These are phyloP conservation scores for Cyprinodon tularosa DNA, from an alignment of 2,113 vertebrate species.

Conservation along the genomic window DNA sequence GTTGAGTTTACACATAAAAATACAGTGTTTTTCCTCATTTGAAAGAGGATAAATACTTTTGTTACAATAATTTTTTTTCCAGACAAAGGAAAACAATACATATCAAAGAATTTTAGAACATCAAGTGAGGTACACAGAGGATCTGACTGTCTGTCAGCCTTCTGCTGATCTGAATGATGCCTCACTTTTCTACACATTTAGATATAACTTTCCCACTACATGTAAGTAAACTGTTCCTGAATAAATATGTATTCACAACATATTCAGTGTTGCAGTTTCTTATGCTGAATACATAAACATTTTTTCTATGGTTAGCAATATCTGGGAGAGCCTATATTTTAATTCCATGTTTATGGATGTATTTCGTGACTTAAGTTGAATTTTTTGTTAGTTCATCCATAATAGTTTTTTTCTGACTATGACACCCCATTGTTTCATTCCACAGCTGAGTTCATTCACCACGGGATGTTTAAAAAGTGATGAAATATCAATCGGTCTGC, in stretches of 20 bases:
- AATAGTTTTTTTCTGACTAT: conserved; percentile 31
- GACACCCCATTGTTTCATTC: conserved; percentile 32
- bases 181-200: not conserved
- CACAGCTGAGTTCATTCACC: conserved; percentile 61
- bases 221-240: not conserved
- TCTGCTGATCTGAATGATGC: not conserved
- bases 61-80: too few relatives aligned
- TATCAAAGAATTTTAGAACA: too few relatives aligned
- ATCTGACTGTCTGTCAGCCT: too few relatives aligned
- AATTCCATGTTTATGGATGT: not conserved
- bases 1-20: too few relatives aligned
- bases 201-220: not conserved
- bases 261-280: not conserved
- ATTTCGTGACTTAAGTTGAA: not conserved
- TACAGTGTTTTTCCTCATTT: too few relatives aligned
- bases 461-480: conserved; percentile 39
- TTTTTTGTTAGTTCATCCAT: conserved; percentile 48
- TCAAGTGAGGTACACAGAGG: too few relatives aligned
- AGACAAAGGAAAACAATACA: too few relatives aligned
- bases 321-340: not conserved
- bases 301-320: not conserved
- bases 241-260: too few relatives aligned
- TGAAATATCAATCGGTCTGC: conserved; percentile 66
- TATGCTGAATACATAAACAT: not conserved
- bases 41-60: too few relatives aligned